phyloP scores from a whole-genome alignment of 2,888 invertebrate genomes.

The Stramonita haemastoma region DNA sequence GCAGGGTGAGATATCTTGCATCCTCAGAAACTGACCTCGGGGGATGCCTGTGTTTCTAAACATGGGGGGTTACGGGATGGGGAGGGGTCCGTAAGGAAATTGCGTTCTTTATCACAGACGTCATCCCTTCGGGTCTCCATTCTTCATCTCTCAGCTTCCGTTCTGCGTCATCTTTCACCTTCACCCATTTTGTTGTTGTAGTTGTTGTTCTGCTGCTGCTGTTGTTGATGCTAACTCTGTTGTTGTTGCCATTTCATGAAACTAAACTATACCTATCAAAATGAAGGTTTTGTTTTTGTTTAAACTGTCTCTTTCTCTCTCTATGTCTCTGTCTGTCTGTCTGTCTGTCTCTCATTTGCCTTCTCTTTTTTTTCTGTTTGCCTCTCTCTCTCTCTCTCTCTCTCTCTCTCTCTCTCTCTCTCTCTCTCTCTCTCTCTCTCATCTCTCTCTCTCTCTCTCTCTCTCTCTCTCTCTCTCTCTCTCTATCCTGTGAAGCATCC shows the following conservation, averaged over 20 bases:
- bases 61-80: not conserved
- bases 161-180: not conserved
- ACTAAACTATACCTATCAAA: not conserved
- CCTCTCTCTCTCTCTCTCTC: not conserved
- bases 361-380: too few relatives aligned
- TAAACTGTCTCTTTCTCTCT: not conserved
- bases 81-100: not conserved
- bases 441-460: not conserved
- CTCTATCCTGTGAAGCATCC: too few relatives aligned
- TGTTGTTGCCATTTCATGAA: too few relatives aligned
- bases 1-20: too few relatives aligned
- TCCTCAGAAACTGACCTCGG: too few relatives aligned
- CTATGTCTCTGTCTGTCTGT: not conserved
- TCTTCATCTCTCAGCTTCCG: slow-evolving; percentile 4
- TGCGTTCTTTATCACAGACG: not conserved
- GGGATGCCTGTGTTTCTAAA: not conserved
- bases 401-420: not conserved
- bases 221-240: too few relatives aligned
- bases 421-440: not conserved
- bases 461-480: not conserved
- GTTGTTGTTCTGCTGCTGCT: too few relatives aligned
- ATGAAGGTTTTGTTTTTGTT: not conserved
- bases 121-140: not conserved
- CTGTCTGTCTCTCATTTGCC: not conserved
- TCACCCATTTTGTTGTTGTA: not conserved